Evolutionary conservation across 2,888 invertebrate species (phyloP), one percentile per base, ranked within the genome.

Genomic region (Tenthredo livida): DNA sequence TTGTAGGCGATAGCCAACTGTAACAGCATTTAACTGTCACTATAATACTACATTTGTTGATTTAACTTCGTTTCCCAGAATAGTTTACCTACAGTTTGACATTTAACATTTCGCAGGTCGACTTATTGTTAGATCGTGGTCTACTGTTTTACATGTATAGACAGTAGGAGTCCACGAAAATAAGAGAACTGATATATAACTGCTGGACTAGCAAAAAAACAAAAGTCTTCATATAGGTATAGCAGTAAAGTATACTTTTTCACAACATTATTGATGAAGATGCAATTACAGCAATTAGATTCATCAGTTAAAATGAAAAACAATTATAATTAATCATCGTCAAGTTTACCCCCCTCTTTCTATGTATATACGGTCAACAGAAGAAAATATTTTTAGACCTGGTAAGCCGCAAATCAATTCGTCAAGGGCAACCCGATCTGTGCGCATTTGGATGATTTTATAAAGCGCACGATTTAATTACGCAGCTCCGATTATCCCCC

Each of bases 41-140:
- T 25, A 0, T 73, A 70, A 25, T n/a, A 37, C n/a, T 70, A 40
- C 21, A 25, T 43, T 17, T 29, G 21, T 54, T 29, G 50, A 50
- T 77, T 77, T 77, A 50, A 77, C 33, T 77, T 54, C 2, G 17
- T 77, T 50, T 54, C 77, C 17, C 3, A 77, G n/a, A 77, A 77
- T 77, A 77, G 54, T 50, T 77, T 10, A 77, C 17, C 21, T 54
- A 29, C 33, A 73, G 9, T 21, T 43, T 77, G 77, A 50, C 77
- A 73, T 73, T 73, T 25, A 73, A 73, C 43, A 73, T 73, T 40
- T 73, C 21, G 54, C n/a, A 17, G 77, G 33, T 77, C 33, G 77
- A 77, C 50, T 77, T 54, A 33, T 50, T 77, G 77, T 77, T 54
- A 54, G 29, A 43, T 54, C 37, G 29, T 50, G n/a, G 77, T 50